These are phyloP conservation scores for Dryobates pubescens DNA, from an alignment of 2,797 vertebrate genomes.

Conservation along the genomic window DNA sequence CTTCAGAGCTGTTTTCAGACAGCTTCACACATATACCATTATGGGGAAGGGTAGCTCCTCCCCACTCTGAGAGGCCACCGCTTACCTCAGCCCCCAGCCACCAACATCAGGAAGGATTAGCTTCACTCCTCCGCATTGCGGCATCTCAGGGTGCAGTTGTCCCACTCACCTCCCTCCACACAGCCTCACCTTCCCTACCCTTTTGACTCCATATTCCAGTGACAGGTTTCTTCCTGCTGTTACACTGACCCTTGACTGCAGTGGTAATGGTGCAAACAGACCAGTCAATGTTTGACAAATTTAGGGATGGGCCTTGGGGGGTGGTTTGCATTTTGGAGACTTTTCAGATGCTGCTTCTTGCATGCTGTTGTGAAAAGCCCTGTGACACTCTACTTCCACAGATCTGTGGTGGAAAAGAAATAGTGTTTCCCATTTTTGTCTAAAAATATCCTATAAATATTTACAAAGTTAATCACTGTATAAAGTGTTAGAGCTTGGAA, in stretches of 20 bases:
- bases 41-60: background rate
- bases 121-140: background rate
- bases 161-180: background rate
- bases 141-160: accelerated
- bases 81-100: background rate
- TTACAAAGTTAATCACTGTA: background rate
- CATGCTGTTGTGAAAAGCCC: background rate
- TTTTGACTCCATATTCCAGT: background rate
- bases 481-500: background rate
- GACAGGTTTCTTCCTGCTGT: background rate
- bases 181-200: background rate
- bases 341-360: background rate
- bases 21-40: background rate
- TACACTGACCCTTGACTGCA: background rate
- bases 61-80: background rate
- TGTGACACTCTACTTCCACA: background rate
- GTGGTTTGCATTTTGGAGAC: background rate
- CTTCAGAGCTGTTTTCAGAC: background rate
- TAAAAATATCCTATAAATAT: background rate
- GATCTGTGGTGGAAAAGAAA: background rate
- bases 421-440: background rate
- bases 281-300: background rate
- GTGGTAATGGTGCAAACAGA: background rate
- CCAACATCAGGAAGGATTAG: background rate
- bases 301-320: background rate